Percentiles rank a stretch among this genome's conserved stretches.
These are phyloP conservation scores for Cydia splendana DNA, from an alignment of 1,140 invertebrate genomes.

Conservation along the genomic window DNA sequence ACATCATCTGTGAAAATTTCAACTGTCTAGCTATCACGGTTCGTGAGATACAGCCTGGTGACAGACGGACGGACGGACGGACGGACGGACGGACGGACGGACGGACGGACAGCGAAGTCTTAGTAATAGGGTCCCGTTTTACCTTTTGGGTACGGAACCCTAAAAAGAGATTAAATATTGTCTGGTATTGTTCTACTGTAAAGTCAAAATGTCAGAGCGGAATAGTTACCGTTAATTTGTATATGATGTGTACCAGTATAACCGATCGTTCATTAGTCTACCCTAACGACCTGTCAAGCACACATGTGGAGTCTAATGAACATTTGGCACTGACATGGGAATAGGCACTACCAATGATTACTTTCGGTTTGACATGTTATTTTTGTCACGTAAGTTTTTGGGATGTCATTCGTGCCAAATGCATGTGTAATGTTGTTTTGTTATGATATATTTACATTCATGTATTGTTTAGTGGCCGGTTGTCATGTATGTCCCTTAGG, in stretches of 20 bases:
- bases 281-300: slow-evolving; percentile 11
- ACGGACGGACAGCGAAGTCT: too few species aligned
- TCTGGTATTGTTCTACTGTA: too few species aligned
- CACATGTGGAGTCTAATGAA: background rate
- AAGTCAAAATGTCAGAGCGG: too few species aligned
- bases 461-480: background rate
- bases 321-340: slow-evolving; percentile 15
- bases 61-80: too few species aligned
- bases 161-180: too few species aligned
- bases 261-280: background rate
- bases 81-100: too few species aligned
- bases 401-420: background rate
- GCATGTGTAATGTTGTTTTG: background rate
- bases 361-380: background rate
- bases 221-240: background rate
- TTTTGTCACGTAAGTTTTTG: slow-evolving; percentile 10
- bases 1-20: too few species aligned
- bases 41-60: too few species aligned
- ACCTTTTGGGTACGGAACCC: too few species aligned
- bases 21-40: too few species aligned
- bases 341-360: slow-evolving; percentile 1
- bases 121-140: too few species aligned
- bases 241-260: background rate
- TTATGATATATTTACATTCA: background rate
- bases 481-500: background rate